Base-by-base conservation (phyloP, 53 echinoderm and acorn worm species). In the Mesocentrotus franciscanus region DNA sequence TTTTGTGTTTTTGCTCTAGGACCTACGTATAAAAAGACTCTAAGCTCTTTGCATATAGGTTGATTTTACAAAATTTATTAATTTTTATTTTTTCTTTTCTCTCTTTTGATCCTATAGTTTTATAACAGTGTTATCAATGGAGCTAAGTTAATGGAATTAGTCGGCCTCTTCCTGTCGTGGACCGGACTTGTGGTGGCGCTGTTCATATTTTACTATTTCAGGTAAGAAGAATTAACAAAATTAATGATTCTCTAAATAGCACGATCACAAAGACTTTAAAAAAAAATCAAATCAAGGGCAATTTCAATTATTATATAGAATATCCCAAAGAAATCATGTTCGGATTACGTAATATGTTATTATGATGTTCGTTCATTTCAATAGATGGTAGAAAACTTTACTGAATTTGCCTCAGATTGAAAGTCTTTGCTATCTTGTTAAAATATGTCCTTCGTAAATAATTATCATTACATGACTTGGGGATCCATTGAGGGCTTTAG, bases 191-290 rank as follows among this genome's bases (percentile, higher is more conserved):
- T 97, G 61, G 75, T 96, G 60, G 97, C 98, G 36, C 85, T 98
- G 3, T 96, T 96, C 60, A 96, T 98, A 81, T 98, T 98, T 93
- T 95, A 96, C 76, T 97, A 94, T 93, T 98, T 97, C 95, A 97
- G 98, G 98, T 98, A 90, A 84, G 97, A 85, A 49, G 39, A 83
- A 68, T 68, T 78, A 1, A 64, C 0, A 64, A 1, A 64, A 16
- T n/a, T n/a, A n/a, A n/a, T n/a, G n/a, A 4, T 64, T 64, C 18
- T 1, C 0, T 1, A 64, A 64, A 6, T 39, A 39, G 1, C 39
- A 39, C 39, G 39, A 39, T 22, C 71, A 4, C 18, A 18, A 4
- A 1, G 71, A 26, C 4, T 71, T 18, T 26, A 2, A 3, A 39
- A 39, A 39, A 39, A 39, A 1, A 39, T 39, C 39, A 26, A 26